phyloP scores from a whole-genome alignment of 2,113 vertebrate species.

The Ictalurus furcatus region DNA sequence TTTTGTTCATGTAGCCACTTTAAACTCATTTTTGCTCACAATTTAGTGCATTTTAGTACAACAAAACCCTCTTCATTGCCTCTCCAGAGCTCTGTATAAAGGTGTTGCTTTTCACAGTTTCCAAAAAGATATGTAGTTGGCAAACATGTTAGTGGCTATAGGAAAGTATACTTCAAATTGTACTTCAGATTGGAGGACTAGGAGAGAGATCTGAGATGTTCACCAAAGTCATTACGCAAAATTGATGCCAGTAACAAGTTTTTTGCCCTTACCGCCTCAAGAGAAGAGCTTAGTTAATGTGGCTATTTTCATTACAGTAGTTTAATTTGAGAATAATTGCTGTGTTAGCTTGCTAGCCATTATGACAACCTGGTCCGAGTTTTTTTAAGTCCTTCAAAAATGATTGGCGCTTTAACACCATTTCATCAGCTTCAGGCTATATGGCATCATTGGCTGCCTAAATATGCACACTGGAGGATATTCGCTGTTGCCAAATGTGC shows the following conservation, averaged over 20 bases:
- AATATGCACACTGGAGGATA: background rate
- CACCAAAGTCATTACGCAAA: background rate
- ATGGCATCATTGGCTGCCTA: background rate
- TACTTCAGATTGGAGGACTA: background rate
- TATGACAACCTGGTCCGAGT: background rate
- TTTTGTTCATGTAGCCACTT: background rate
- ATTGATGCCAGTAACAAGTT: background rate
- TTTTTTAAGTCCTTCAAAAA: background rate
- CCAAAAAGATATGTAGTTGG: background rate
- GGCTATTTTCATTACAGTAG: background rate
- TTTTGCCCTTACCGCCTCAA: background rate
- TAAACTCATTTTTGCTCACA: background rate
- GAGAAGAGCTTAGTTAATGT: background rate
- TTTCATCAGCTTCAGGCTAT: too few species aligned
- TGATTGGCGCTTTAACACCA: background rate
- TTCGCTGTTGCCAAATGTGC: background rate
- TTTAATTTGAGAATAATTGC: background rate
- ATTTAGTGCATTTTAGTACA: background rate
- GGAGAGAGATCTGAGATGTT: background rate
- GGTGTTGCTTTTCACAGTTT: background rate
- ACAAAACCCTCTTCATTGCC: background rate
- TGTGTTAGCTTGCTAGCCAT: background rate
- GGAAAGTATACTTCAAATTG: background rate
- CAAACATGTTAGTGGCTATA: background rate
- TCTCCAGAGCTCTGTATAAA: background rate